phyloP scores from a whole-genome alignment of 2,113 vertebrate genomes.

The Boulengeromyrus knoepffleri region DNA sequence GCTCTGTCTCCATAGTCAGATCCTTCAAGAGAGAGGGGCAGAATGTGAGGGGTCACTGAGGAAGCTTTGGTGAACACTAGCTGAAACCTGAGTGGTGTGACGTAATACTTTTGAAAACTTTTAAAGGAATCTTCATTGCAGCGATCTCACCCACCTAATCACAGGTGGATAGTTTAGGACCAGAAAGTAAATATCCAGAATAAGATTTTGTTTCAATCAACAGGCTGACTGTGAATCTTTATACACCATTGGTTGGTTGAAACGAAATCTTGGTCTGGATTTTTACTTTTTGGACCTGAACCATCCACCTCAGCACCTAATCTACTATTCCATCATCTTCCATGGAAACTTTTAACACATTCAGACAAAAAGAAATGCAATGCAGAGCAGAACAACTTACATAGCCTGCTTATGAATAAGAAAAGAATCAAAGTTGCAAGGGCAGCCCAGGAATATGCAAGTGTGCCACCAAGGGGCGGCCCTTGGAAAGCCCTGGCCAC shows the following conservation, averaged over 20 bases:
- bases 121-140: background rate
- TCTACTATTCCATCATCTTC: background rate
- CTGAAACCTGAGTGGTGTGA: background rate
- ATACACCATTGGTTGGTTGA: background rate
- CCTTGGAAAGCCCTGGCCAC: background rate
- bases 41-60: background rate
- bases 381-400: background rate
- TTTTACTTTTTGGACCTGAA: background rate
- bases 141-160: background rate
- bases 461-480: background rate
- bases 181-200: background rate
- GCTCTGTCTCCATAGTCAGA: slow-evolving; percentile 74
- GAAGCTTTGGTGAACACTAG: background rate
- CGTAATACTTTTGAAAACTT: background rate
- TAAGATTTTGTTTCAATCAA: background rate
- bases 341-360: background rate
- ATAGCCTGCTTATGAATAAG: background rate
- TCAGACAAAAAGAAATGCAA: background rate
- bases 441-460: background rate
- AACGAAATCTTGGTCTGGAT: background rate
- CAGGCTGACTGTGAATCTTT: background rate
- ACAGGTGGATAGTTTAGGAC: background rate
- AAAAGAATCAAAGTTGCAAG: background rate
- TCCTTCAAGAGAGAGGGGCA: slow-evolving; percentile 50
- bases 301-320: background rate